These are phyloP conservation scores for Aurelia coerulea DNA, from an alignment of 30 jellyfish, hydroid and myxozoan genomes.

Conservation along the genomic window DNA sequence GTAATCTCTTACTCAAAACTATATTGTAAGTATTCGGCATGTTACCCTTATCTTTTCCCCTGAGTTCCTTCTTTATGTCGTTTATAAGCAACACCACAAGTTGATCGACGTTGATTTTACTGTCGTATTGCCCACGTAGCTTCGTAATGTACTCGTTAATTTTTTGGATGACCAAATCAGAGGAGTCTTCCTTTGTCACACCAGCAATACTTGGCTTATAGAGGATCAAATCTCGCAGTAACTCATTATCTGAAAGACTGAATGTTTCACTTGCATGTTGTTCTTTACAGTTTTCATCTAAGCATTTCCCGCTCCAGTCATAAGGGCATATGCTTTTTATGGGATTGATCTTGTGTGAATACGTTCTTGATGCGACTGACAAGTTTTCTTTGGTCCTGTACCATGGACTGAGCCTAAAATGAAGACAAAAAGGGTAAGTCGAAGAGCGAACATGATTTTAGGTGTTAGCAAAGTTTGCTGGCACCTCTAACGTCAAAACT, in stretches of 20 bases:
- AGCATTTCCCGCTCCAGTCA: constrained; percentile 87
- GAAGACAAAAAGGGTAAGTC: neutral
- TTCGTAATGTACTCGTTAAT: constrained; percentile 33
- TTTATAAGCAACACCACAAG: constrained; percentile 64
- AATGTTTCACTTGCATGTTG: constrained; percentile 71
- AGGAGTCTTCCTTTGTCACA: constrained; percentile 24
- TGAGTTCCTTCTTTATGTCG: constrained; percentile 37
- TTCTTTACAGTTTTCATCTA: constrained; percentile 63
- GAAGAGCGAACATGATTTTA: neutral
- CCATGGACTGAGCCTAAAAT: constrained; percentile 87
- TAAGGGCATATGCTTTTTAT: constrained; percentile 57
- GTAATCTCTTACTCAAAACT: constrained; percentile 19
- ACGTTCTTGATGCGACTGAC: constrained; percentile 66
- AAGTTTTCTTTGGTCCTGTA: constrained; percentile 75
- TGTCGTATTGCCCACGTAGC: constrained; percentile 25
- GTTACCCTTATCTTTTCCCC: constrained; percentile 16
- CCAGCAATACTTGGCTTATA: constrained; percentile 67
- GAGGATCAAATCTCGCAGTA: constrained; percentile 53
- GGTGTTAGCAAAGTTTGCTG: neutral
- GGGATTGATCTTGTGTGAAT: constrained; percentile 70
- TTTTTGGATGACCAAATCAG: constrained; percentile 21
- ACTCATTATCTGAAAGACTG: constrained; percentile 51
- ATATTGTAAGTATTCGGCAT: constrained; percentile 8
- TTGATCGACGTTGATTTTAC: constrained; percentile 56
- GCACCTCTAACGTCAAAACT: no score